Percentiles rank a stretch among this genome's conserved stretches.
phyloP scores from a whole-genome alignment of 2,888 invertebrate species.

The Nephrotoma appendiculata region DNA sequence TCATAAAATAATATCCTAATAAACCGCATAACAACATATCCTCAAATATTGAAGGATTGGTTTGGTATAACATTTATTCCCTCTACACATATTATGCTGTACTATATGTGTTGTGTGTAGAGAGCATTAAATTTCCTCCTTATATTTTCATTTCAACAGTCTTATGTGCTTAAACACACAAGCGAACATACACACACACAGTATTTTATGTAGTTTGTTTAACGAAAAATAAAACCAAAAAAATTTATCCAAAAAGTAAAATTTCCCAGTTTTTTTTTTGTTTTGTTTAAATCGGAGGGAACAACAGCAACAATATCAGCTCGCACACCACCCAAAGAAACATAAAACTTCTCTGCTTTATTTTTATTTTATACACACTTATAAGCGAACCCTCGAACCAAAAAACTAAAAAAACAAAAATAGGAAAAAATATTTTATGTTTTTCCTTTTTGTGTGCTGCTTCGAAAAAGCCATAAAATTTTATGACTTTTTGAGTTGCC shows the following conservation, averaged over 20 bases:
- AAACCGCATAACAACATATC: neutral
- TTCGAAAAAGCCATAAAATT: conserved; percentile 1
- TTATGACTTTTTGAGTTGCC: conserved; percentile 1
- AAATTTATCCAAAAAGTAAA: neutral
- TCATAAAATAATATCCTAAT: neutral
- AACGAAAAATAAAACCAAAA: neutral
- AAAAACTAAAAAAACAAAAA: neutral
- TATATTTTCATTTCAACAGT: neutral
- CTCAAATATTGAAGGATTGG: neutral
- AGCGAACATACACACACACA: neutral
- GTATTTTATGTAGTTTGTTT: neutral
- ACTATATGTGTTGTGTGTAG: neutral
- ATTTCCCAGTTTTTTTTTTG: neutral
- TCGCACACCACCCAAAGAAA: neutral
- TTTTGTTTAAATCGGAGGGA: neutral
- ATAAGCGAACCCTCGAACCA: neutral
- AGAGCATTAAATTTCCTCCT: neutral
- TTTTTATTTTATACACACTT: too few species aligned
- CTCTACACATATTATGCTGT: neutral
- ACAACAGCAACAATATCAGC: neutral
- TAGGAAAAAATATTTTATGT: neutral
- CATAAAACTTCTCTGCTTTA: neutral
- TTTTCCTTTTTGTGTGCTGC: neutral
- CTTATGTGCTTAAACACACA: neutral
- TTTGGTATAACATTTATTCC: neutral